phyloP scores from a whole-genome alignment of 2,888 invertebrate species.

The Catocala sponsa region DNA sequence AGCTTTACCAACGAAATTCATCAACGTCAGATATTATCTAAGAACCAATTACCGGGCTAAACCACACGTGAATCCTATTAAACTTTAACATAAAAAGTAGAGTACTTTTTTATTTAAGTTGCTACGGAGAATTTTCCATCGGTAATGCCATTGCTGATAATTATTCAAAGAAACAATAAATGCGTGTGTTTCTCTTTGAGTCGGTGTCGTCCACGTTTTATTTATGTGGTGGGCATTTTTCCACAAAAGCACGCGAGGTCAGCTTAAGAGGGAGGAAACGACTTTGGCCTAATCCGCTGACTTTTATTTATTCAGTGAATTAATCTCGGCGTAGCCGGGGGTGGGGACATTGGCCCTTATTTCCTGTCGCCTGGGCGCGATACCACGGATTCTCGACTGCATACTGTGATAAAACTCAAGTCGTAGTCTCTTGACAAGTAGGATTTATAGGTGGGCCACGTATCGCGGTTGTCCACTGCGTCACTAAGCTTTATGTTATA shows the following conservation, averaged over 20 bases:
- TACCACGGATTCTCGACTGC: slow-evolving; percentile 75
- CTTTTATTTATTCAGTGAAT: slow-evolving; percentile 89
- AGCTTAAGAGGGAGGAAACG: slow-evolving; percentile 86
- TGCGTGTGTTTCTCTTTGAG: slow-evolving; percentile 75
- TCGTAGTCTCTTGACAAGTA: slow-evolving; percentile 64
- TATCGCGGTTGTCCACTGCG: slow-evolving; percentile 47
- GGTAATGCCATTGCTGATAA: slow-evolving; percentile 44
- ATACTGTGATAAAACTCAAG: slow-evolving; percentile 71
- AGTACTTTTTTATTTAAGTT: slow-evolving; percentile 16
- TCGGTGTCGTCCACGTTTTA: slow-evolving; percentile 75
- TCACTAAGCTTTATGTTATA: slow-evolving; percentile 40
- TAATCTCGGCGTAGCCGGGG: slow-evolving; percentile 79
- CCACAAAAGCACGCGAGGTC: slow-evolving; percentile 86
- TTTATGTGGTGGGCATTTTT: slow-evolving; percentile 85
- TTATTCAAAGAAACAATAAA: slow-evolving; percentile 56
- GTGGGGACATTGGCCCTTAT: slow-evolving; percentile 78
- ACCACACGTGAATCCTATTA: slow-evolving; percentile 13
- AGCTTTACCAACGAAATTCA: slow-evolving; percentile 29
- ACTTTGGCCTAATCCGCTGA: slow-evolving; percentile 87
- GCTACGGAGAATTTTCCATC: slow-evolving; percentile 19
- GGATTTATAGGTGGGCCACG: slow-evolving; percentile 66
- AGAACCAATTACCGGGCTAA: slow-evolving; percentile 25
- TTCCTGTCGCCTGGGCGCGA: slow-evolving; percentile 71
- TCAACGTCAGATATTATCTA: slow-evolving; percentile 34
- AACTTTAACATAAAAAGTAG: slow-evolving; percentile 17